Base-by-base conservation (phyloP, 2,888 invertebrate species). In the Meta bourneti region DNA sequence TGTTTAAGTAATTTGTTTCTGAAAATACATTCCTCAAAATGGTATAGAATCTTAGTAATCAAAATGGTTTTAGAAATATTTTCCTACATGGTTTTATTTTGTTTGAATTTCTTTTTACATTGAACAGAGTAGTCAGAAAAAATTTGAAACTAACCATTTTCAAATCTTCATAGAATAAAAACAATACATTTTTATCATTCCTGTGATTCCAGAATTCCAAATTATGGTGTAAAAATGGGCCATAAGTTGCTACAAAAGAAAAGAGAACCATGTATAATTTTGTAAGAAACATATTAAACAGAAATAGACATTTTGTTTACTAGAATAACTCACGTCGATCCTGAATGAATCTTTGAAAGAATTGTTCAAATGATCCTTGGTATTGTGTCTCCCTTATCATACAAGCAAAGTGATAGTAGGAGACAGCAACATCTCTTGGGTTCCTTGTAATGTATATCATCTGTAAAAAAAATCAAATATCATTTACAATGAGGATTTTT, bases 91-190 rank as follows among this genome's bases (percentile, higher is more conserved):
- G n/a, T 34, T 61, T 61, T 69, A 61, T 71, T 49, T 19, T 52
- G 5, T 49, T 7, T 16, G 4, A 6, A 0, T 13, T 16, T 69
- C 7, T 82, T 51, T 49, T 49, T 34, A 8, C 5, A 13, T 51
- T 20, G 20, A 8, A 71, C 1, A n/a, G 13, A 52, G 34, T n/a
- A 34, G 4, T 16, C 0, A 71, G 48, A 82, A 48, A 82, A 51
- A 83, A 20, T 16, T 49, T 34, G 16, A 72, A 90, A 80, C 86
- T 94, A 95, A 97, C 97, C 95, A 96, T 96, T 84, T 96, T 96
- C 95, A 98, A 96, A 93, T 98, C 97, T 95, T 98, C 98, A 94
- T 98, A 98, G 94, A 97, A 97, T 89, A 98, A 95, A 94, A 97
- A 97, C 0, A 97, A 95, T 91, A 97, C 95, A 94, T 97, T 97